Evolutionary conservation across 2,113 vertebrate genomes (phyloP).

Genomic region (Acanthisitta chloris): DNA sequence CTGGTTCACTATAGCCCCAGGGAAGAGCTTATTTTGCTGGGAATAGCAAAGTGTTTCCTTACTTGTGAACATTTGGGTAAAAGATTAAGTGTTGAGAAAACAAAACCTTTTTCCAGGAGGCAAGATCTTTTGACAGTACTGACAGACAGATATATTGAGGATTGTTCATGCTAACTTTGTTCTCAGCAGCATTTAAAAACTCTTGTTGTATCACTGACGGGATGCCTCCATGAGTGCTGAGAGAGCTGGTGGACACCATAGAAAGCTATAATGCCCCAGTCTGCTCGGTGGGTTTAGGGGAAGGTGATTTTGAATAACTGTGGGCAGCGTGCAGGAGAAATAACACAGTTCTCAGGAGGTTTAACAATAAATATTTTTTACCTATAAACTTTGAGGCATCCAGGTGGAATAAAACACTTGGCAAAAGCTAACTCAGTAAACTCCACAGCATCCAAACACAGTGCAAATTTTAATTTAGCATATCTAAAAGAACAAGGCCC

Average conservation of each 20-base stretch:
- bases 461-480: no score
- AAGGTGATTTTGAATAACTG: no score
- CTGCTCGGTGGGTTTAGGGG: no score
- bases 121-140: not conserved
- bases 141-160: not conserved
- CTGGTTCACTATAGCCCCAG: not conserved
- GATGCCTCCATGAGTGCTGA: not conserved
- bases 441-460: no score
- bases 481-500: no score
- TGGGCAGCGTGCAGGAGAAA: no score
- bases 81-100: conserved; percentile 8
- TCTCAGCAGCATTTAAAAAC: not conserved
- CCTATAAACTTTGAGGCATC: no score
- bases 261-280: no score
- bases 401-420: no score
- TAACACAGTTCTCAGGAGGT: no score
- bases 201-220: not conserved
- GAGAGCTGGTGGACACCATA: not conserved
- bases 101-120: not conserved
- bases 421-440: no score
- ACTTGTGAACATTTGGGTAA: not conserved
- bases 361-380: no score
- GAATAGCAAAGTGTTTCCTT: not conserved
- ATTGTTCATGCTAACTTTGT: not conserved
- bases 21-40: not conserved